Evolutionary conservation across 1,140 invertebrate species (phyloP), one percentile per base, ranked within the genome.

Genomic region (Acromyrmex echinatior): DNA sequence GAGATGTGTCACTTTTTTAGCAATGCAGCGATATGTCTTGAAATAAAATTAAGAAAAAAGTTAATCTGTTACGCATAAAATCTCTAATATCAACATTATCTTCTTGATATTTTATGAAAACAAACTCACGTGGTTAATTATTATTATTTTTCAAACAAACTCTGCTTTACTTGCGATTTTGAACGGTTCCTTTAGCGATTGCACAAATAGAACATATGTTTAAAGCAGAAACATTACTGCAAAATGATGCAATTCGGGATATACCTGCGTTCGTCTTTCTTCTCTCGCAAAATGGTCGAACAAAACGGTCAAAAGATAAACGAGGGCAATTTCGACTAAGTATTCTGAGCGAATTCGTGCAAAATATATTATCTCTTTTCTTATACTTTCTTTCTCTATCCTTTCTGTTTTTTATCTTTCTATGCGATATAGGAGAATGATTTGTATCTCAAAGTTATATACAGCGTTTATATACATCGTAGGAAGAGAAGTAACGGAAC

Each of bases 261-360:
- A 0, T 49, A 58, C 49, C 31, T 56, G 28, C 49, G 18, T 14
- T 35, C 35, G n/a, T 56, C 49, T 45, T 25, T 56, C 14, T 18
- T 12, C 31, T 56, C n/a, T 65, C 70, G 53, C 49, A n/a, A 79
- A 79, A 85, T 49, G 16, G 28, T 60, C 21, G 21, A 39, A 39
- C 53, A 51, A 71, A 68, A 51, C 10, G 25, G 86, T 60, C 60
- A 28, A 68, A 92, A 82, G 91, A 86, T 88, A 93, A 93, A 94
- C 91, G 93, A 92, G 91, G 76, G 91, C 90, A 93, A 92, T 71
- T 78, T 80, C 71, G 82, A 77, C 53, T 86, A 88, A 91, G 4
- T 87, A 91, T 92, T n/a, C 14, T 1, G 39, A 66, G 49, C 14
- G 4, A 66, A 9, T 18, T 91, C 86, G 88, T 91, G 90, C 81